Percentiles rank a stretch among this genome's conserved stretches.
Evolutionary conservation across 2,113 vertebrate genomes (phyloP).

Genomic region (Gallinago undulata): DNA sequence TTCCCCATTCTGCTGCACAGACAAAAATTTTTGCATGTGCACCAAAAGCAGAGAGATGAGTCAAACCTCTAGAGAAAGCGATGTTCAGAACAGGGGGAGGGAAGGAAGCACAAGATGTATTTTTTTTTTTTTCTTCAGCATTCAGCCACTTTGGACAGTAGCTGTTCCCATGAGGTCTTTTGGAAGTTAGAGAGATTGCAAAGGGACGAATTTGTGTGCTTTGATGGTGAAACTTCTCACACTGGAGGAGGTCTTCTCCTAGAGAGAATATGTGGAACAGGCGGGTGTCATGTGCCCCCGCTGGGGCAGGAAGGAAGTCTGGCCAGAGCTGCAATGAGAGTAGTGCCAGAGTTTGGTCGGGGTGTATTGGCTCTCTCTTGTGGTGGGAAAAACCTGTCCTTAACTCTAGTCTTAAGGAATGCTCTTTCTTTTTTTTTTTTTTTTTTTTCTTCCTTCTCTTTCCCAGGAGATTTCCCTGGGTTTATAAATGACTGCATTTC

Average conservation of each 20-base stretch:
- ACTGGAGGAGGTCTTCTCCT: not conserved
- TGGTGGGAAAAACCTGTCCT: not conserved
- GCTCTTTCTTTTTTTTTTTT: not conserved
- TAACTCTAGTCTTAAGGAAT: not conserved
- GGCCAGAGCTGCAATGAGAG: not conserved
- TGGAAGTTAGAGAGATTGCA: not conserved
- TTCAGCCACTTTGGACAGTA: not conserved
- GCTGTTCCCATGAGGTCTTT: not conserved
- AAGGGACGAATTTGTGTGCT: not conserved
- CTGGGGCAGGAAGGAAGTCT: not conserved
- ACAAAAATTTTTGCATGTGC: not conserved
- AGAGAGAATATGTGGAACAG: not conserved
- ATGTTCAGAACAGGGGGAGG: not conserved
- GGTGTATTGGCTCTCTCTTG: not conserved
- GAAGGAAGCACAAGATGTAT: not conserved
- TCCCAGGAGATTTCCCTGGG: not conserved
- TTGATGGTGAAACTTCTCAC: not conserved
- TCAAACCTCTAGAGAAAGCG: not conserved
- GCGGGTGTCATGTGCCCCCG: not conserved
- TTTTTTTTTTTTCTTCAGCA: not conserved
- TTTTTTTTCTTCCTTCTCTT: not conserved
- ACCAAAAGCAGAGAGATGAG: not conserved
- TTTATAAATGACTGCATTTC: slow-evolving; percentile 29
- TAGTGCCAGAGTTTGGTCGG: not conserved
- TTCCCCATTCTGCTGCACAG: not conserved